Percentiles rank a stretch among this genome's conserved stretches.
These are phyloP conservation scores for Nemotelus pantherinus DNA, from an alignment of 2,888 invertebrate genomes.

Conservation along the genomic window DNA sequence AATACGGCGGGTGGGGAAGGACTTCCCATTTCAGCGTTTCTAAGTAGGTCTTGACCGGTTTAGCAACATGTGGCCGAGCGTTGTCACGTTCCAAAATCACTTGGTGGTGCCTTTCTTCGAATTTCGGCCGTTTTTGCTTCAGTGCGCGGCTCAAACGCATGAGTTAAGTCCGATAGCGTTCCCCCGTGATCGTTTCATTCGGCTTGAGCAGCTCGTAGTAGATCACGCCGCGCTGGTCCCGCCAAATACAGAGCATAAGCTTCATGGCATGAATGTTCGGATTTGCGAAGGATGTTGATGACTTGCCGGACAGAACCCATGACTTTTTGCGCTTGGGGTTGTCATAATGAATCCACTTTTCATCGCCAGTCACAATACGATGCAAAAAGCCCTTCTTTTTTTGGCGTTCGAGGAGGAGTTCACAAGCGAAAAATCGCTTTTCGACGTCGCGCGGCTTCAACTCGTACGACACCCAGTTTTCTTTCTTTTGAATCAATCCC, in stretches of 20 bases:
- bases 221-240: constrained; percentile 39
- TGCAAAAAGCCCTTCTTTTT: constrained; percentile 35
- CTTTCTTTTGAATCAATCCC: constrained; percentile 45
- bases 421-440: constrained; percentile 44
- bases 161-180: constrained; percentile 28
- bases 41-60: constrained; percentile 9
- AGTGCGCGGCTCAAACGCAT: constrained; percentile 34
- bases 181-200: constrained; percentile 40
- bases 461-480: constrained; percentile 48
- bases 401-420: constrained; percentile 42
- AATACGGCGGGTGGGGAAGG: constrained; percentile 19
- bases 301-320: constrained; percentile 25
- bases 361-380: constrained; percentile 34
- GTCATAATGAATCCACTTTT: constrained; percentile 40
- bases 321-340: constrained; percentile 45
- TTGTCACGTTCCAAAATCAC: constrained; percentile 26
- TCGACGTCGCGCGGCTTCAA: constrained; percentile 49
- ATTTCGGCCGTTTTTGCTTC: constrained; percentile 10
- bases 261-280: constrained; percentile 46
- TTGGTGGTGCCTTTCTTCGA: not conserved
- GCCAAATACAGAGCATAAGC: constrained; percentile 45
- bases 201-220: constrained; percentile 44
- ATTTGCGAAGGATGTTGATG: constrained; percentile 40
- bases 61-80: constrained; percentile 28
- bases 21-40: constrained; percentile 15